These are phyloP conservation scores for Endomychus coccineus DNA, from an alignment of 2,888 invertebrate species.

Conservation along the genomic window DNA sequence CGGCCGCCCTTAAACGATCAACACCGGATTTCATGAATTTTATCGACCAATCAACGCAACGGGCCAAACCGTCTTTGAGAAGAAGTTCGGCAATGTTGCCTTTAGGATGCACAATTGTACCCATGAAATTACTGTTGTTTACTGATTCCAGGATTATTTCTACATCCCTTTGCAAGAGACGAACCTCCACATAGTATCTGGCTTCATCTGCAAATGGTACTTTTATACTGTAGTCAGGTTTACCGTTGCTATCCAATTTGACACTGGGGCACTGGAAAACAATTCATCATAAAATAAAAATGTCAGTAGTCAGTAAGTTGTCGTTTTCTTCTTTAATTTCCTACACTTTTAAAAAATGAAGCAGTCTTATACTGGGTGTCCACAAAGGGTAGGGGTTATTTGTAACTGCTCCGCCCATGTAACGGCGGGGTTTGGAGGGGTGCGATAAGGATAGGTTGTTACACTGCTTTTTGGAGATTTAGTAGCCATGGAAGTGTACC, in stretches of 20 bases:
- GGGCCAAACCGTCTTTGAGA: conserved; percentile 57
- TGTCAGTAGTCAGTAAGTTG: not conserved
- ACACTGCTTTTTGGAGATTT: no score
- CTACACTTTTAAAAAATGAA: no score
- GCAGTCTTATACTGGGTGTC: no score
- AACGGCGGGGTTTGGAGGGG: no score
- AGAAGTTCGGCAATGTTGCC: conserved; percentile 88
- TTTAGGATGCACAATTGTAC: conserved; percentile 85
- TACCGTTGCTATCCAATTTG: conserved; percentile 66
- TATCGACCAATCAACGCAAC: conserved; percentile 91
- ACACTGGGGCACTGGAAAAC: conserved; percentile 63
- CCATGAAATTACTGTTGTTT: conserved; percentile 89
- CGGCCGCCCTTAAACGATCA: conserved; percentile 52
- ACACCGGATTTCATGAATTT: conserved; percentile 63
- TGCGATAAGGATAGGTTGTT: no score
- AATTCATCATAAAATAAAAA: conserved; percentile 16
- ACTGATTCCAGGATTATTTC: conserved; percentile 86
- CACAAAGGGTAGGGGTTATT: no score
- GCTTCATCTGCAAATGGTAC: conserved; percentile 83
- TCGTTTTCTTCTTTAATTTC: not conserved
- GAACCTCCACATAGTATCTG: conserved; percentile 84
- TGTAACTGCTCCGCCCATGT: no score
- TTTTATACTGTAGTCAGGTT: conserved; percentile 58
- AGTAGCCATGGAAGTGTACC: no score
- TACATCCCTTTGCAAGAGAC: conserved; percentile 84